Conservation (phyloP, 1,140 invertebrate genomes). For the Drosophila burlai region DNA sequence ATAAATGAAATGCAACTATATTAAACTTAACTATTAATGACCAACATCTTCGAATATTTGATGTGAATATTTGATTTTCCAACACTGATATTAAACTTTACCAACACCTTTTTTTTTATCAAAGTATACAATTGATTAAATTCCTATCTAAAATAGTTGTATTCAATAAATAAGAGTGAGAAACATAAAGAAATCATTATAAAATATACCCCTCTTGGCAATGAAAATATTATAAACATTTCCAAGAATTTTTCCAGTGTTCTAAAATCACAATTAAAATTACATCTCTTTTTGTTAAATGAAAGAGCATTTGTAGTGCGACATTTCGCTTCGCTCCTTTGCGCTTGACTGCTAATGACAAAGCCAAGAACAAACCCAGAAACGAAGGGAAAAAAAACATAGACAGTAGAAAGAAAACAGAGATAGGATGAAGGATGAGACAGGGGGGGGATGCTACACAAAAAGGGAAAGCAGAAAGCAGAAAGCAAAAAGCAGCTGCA, state of each 20-base stretch:
- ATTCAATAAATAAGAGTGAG: no score
- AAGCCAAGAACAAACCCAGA: conserved; percentile 40
- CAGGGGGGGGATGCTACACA: conserved; percentile 5
- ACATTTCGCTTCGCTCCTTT: conserved; percentile 16
- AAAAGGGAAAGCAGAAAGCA: neutral
- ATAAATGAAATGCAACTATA: no score
- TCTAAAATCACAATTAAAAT: neutral
- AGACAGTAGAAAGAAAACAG: conserved; percentile 32
- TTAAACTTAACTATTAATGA: no score
- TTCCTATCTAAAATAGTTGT: no score
- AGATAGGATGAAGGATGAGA: conserved; percentile 22
- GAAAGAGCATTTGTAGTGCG: conserved; percentile 24
- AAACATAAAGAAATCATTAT: neutral
- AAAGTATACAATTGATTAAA: no score
- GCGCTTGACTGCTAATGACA: conserved; percentile 66
- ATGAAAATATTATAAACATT: no score
- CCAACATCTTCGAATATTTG: no score
- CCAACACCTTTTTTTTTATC: no score
- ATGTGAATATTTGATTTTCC: neutral
- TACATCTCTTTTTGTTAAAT: neutral
- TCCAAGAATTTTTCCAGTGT: no score
- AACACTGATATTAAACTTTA: neutral
- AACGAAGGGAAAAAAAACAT: conserved; percentile 19
- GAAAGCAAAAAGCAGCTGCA: conserved; percentile 20
- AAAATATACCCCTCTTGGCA: neutral